Base-by-base conservation (phyloP, 2,888 invertebrate species). In the Cephus nigrinus region DNA sequence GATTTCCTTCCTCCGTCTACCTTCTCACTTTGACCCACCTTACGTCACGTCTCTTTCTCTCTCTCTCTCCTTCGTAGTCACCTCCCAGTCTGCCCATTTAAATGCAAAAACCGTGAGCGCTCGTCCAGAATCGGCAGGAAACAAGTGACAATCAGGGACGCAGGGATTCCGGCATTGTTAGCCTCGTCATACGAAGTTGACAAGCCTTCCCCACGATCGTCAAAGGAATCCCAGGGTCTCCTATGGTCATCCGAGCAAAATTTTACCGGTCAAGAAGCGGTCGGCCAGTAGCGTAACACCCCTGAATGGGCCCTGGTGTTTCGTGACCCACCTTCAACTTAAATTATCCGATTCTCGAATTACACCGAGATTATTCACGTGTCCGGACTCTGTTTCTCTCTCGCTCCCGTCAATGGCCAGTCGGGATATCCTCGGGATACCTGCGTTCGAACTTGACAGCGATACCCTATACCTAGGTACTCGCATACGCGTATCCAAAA, bases 141-240 rank as follows among this genome's bases (percentile, higher is more conserved):
- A 90, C 90, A 88, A 88, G 89, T 90, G 90, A 90, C 90, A 90
- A 90, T 90, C 90, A 88, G 86, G 83, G 84, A 83, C 78, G 79
- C 85, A 81, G 87, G 85, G 86, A 87, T 83, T 78, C 78, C 76
- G 80, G 80, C 81, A 87, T 91, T 90, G 90, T 91, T 76, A 55
- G 81, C 69, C 84, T 82, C 82, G 89, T 88, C 90, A 86, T 80
- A 81, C 82, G 84, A 84, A 77, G 71, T 74, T 86, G 86, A 88
- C 86, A 84, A 80, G 85, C 80, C 83, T 75, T 78, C 79, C 81
- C 81, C 79, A 80, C 74, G 76, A 81, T 79, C 81, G 84, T 85
- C 85, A 84, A 84, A 83, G 76, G 80, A 80, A 31, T 80, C 80
- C 80, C 80, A 68, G 11, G 74, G n/a, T 74, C 76, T 71, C 12